Conservation (phyloP, 2,888 invertebrate species). For the Pasiphila rectangulata region DNA sequence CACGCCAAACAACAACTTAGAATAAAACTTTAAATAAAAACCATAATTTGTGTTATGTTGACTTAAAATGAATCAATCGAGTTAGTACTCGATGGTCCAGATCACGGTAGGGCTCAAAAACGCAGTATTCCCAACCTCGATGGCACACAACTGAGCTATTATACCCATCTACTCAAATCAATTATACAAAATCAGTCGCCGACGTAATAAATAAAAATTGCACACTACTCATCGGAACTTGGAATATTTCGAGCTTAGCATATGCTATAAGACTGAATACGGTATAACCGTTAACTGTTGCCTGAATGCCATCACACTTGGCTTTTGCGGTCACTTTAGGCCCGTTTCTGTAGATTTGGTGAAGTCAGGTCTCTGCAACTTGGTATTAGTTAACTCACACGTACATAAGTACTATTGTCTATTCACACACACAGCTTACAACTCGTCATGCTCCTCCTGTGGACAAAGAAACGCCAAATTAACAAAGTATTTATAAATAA, state of each 20-base stretch:
- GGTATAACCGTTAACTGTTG: background rate
- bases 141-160: constrained; percentile 26
- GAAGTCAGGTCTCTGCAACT: constrained; percentile 9
- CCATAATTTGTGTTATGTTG: background rate
- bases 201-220: constrained; percentile 43
- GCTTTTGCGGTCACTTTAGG: background rate
- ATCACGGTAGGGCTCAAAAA: constrained; percentile 5
- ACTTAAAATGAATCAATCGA: background rate
- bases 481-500: constrained; percentile 3
- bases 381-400: constrained; percentile 24
- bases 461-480: constrained; percentile 40
- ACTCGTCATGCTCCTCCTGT: constrained; percentile 76
- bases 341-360: constrained; percentile 11
- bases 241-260: constrained; percentile 59
- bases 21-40: background rate
- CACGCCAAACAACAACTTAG: background rate
- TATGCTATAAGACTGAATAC: constrained; percentile 29
- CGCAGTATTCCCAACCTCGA: constrained; percentile 17
- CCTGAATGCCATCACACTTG: background rate
- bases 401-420: constrained; percentile 54
- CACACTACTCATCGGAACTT: constrained; percentile 43
- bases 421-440: constrained; percentile 61
- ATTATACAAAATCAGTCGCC: constrained; percentile 40
- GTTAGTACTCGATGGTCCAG: too few species aligned
- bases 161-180: constrained; percentile 32